Conservation (phyloP, 92 coral and sea anemone species). For the Epizoanthus stellaris region DNA sequence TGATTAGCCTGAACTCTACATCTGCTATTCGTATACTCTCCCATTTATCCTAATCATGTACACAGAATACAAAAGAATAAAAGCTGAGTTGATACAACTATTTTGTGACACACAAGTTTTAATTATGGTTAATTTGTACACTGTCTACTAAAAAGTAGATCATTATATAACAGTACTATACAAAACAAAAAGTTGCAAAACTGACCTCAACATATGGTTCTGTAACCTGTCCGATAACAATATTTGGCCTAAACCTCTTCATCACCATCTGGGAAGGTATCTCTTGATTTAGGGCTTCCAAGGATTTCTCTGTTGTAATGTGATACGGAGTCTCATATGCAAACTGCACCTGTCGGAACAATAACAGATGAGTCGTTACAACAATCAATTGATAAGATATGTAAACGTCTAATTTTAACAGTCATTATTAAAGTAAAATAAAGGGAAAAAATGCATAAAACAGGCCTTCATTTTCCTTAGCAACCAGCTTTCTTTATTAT, state of each 20-base stretch:
- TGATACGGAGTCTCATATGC: background rate
- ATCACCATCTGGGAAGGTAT: background rate
- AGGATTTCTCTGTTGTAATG: conserved; percentile 8
- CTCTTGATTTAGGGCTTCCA: background rate
- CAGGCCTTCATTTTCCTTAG: no score
- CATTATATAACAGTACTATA: no score
- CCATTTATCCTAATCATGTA: conserved; percentile 50
- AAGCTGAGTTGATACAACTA: no score
- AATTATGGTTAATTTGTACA: no score
- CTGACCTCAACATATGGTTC: background rate
- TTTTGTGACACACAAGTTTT: no score
- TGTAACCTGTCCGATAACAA: background rate
- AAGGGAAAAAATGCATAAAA: no score
- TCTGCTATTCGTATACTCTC: conserved; percentile 66
- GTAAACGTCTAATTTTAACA: no score
- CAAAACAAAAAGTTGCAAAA: background rate
- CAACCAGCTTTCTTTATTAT: no score
- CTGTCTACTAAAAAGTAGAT: no score
- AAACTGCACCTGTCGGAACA: background rate
- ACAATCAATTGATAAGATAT: no score
- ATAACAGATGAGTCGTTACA: background rate
- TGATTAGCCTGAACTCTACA: conserved; percentile 64
- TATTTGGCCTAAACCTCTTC: background rate
- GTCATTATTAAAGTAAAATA: no score
- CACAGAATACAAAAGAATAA: background rate